phyloP scores from a whole-genome alignment of 2,888 invertebrate genomes.

The Spilosoma lubricipeda region DNA sequence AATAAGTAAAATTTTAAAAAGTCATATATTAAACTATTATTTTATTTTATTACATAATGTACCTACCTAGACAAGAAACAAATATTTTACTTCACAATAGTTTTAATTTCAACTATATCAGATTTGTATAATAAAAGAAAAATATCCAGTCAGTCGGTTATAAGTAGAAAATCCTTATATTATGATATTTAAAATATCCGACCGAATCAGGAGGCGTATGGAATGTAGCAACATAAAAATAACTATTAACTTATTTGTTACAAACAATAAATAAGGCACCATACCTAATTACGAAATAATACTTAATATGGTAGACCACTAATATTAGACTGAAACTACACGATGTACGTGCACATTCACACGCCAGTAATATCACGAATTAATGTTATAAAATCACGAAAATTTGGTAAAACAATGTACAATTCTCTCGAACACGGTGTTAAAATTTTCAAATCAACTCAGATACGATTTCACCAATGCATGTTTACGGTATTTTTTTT shows the following conservation, averaged over 20 bases:
- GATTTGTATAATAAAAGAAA: background rate
- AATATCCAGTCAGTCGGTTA: conserved; percentile 36
- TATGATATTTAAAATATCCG: conserved; percentile 59
- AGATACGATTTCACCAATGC: background rate
- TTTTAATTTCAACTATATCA: background rate
- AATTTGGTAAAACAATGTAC: background rate
- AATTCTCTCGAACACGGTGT: background rate
- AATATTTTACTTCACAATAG: background rate
- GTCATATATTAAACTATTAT: background rate
- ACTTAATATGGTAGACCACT: background rate
- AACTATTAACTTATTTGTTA: conserved; percentile 22
- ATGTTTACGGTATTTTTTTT: background rate
- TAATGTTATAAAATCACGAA: background rate
- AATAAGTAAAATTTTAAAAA: background rate
- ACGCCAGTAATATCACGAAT: background rate
- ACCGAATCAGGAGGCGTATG: conserved; percentile 68
- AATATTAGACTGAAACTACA: background rate
- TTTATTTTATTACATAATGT: background rate
- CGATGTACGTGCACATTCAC: background rate
- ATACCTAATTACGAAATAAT: conserved; percentile 20
- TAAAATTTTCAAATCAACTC: background rate
- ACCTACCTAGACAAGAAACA: background rate
- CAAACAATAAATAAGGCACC: conserved; percentile 26
- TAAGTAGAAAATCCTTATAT: conserved; percentile 36
- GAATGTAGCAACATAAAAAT: conserved; percentile 64